phyloP scores from a whole-genome alignment of 1,140 invertebrate genomes.

The Zaprionus kolodkinae region DNA sequence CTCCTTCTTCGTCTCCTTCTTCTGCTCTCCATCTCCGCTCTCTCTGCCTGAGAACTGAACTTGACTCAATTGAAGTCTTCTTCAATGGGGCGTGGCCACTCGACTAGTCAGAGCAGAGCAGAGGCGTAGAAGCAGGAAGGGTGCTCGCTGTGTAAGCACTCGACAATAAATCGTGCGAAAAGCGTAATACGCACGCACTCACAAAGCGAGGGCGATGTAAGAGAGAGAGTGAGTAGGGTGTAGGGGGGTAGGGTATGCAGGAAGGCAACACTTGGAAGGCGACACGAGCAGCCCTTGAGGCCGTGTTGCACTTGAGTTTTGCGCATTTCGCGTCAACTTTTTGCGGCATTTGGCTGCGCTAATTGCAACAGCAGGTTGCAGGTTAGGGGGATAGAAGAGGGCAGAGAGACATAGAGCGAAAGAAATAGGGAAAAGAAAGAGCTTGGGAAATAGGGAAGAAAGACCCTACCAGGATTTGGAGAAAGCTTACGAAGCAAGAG shows the following conservation, averaged over 20 bases:
- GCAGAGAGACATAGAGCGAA: background rate
- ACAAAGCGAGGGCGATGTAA: background rate
- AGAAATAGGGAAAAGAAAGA: background rate
- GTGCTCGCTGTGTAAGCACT: slow-evolving; percentile 31
- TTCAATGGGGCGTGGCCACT: slow-evolving; percentile 55
- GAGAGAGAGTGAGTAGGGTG: background rate
- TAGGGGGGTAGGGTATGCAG: background rate
- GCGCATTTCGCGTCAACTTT: slow-evolving; percentile 36
- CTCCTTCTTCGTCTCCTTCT: slow-evolving; percentile 13
- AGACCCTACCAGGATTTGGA: too few relatives aligned
- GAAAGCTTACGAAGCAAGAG: background rate
- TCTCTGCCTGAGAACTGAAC: slow-evolving; percentile 25
- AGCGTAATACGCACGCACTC: slow-evolving; percentile 38
- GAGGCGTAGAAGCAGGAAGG: background rate
- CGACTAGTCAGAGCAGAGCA: slow-evolving; percentile 1
- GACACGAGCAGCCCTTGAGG: slow-evolving; percentile 23
- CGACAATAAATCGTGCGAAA: slow-evolving; percentile 52
- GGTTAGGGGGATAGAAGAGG: background rate
- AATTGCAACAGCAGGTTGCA: slow-evolving; percentile 29
- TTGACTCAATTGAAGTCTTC: slow-evolving; percentile 45
- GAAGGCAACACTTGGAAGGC: background rate
- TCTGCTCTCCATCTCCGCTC: background rate
- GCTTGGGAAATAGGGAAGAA: too few relatives aligned
- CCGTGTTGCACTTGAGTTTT: slow-evolving; percentile 31
- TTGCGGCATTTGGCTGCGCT: slow-evolving; percentile 19